Evolutionary conservation across 1,140 invertebrate species (phyloP).

Genomic region (Asobara japonica): DNA sequence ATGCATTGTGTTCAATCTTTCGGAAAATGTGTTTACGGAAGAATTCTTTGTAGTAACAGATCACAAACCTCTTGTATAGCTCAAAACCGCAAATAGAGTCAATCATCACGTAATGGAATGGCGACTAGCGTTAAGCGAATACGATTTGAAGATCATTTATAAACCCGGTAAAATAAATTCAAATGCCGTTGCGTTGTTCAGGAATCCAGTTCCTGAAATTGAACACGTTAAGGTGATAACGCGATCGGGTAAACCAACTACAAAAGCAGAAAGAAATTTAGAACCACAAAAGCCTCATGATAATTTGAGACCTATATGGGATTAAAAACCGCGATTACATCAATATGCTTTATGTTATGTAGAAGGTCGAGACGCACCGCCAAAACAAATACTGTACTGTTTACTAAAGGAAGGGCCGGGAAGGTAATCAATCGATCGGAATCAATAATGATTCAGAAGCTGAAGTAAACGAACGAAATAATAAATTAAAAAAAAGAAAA

Average conservation of each 20-base stretch:
- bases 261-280: background rate
- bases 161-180: slow-evolving; percentile 54
- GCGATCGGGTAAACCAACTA: background rate
- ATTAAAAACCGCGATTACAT: background rate
- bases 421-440: too few relatives aligned
- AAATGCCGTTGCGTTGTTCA: slow-evolving; percentile 53
- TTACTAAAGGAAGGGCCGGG: too few relatives aligned
- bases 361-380: too few relatives aligned
- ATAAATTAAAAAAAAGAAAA: too few relatives aligned
- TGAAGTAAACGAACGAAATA: too few relatives aligned
- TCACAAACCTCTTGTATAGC: slow-evolving; percentile 61
- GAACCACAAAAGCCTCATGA: background rate
- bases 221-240: background rate
- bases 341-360: too few relatives aligned
- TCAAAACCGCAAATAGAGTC: slow-evolving; percentile 60
- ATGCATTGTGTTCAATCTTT: slow-evolving; percentile 61
- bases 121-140: slow-evolving; percentile 65
- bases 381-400: too few relatives aligned
- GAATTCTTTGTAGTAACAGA: slow-evolving; percentile 64
- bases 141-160: slow-evolving; percentile 61
- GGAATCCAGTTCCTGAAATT: background rate
- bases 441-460: too few relatives aligned
- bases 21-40: slow-evolving; percentile 58
- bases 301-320: background rate
- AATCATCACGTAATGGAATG: slow-evolving; percentile 64